A percentile compares a stretch with the other conserved stretches of the same genome.
These are phyloP conservation scores for Dipus sagitta DNA, from an alignment of 2,797 vertebrate genomes.

Conservation along the genomic window DNA sequence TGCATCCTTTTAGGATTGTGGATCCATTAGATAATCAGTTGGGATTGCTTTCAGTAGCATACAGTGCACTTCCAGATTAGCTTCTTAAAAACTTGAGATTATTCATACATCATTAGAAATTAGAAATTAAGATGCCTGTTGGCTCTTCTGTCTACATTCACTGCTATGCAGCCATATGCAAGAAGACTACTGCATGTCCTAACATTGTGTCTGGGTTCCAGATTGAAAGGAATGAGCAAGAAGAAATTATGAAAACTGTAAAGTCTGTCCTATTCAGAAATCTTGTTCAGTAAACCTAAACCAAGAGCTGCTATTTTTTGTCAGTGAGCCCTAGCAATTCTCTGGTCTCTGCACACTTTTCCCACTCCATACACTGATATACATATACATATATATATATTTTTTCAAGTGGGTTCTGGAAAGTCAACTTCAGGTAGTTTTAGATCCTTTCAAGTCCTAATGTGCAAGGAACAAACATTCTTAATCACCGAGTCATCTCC, in stretches of 20 bases:
- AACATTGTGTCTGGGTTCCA: neutral
- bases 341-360: too few species aligned
- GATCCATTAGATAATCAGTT: neutral
- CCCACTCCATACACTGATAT: too few species aligned
- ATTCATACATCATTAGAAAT: neutral
- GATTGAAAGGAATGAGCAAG: neutral
- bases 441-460: too few species aligned
- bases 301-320: too few species aligned
- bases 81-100: neutral
- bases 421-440: too few species aligned
- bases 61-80: neutral
- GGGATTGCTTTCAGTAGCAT: neutral
- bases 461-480: too few species aligned
- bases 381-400: neutral
- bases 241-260: neutral
- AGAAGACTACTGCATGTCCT: neutral
- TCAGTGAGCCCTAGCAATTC: too few species aligned
- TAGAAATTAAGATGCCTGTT: neutral
- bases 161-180: neutral
- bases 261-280: neutral
- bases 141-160: neutral
- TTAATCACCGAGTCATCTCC: too few species aligned
- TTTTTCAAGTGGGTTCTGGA: too few species aligned
- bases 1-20: constrained; percentile 25
- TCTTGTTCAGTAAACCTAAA: neutral